Percentiles rank a stretch among this genome's conserved stretches.
Conservation (phyloP, 2,888 invertebrate species). For the Cistogaster globosa region DNA sequence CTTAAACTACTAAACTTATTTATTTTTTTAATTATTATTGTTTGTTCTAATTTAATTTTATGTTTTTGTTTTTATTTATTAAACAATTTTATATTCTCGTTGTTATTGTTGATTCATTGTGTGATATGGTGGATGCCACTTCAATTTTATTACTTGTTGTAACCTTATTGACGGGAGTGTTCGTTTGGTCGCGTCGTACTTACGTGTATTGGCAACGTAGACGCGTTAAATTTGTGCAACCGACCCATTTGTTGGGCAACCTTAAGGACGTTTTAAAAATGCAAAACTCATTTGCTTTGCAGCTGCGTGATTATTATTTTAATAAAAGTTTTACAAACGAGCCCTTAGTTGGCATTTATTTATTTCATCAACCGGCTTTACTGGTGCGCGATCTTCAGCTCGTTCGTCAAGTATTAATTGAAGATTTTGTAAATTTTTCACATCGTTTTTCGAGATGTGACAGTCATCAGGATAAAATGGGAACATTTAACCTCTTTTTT, state of each 20-base stretch:
- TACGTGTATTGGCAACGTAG: constrained; percentile 81
- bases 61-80: constrained; percentile 23
- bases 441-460: constrained; percentile 79
- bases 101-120: constrained; percentile 42
- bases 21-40: constrained; percentile 19
- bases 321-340: constrained; percentile 75
- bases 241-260: constrained; percentile 83
- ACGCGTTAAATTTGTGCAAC: constrained; percentile 81
- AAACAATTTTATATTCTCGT: constrained; percentile 13
- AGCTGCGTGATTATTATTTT: constrained; percentile 81
- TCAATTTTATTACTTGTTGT: constrained; percentile 78
- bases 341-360: constrained; percentile 81
- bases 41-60: constrained; percentile 33
- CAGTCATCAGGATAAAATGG: constrained; percentile 81
- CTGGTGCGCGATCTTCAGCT: constrained; percentile 83
- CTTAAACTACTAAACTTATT: constrained; percentile 20
- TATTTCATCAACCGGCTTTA: constrained; percentile 83
- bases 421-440: constrained; percentile 83
- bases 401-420: constrained; percentile 83
- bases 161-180: constrained; percentile 77
- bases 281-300: constrained; percentile 79
- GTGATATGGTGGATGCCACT: constrained; percentile 78
- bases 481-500: constrained; percentile 83
- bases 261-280: constrained; percentile 80
- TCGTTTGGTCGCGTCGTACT: constrained; percentile 82